A percentile compares a stretch with the other conserved stretches of the same genome.
phyloP scores from a whole-genome alignment of 2,113 vertebrate species.

The Campylomormyrus numenius region DNA sequence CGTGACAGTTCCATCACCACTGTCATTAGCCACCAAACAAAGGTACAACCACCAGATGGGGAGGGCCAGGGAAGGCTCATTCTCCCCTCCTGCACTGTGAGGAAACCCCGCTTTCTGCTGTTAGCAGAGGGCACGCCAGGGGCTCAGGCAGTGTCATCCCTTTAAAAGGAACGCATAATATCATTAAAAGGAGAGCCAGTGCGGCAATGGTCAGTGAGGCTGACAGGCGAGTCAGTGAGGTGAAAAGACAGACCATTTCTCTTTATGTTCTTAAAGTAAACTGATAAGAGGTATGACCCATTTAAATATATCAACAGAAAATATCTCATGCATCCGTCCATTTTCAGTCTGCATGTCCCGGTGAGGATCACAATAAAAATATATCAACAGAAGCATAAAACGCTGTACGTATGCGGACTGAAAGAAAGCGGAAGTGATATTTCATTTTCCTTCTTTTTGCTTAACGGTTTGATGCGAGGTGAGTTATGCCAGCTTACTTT shows the following conservation, averaged over 20 bases:
- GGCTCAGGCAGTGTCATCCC: background rate
- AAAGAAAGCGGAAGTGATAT: background rate
- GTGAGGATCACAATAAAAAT: background rate
- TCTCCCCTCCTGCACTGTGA: background rate
- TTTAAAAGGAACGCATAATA: background rate
- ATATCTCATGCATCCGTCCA: background rate
- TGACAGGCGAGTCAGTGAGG: background rate
- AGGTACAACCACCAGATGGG: slow-evolving; percentile 40
- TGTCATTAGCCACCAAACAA: slow-evolving; percentile 54
- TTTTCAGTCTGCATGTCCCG: background rate
- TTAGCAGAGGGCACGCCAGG: slow-evolving; percentile 30
- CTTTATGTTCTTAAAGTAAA: background rate
- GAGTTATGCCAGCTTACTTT: background rate
- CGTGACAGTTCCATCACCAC: slow-evolving; percentile 62
- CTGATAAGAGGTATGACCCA: background rate
- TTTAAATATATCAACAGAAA: background rate
- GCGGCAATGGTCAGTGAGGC: background rate
- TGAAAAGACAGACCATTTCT: background rate
- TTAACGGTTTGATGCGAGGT: background rate
- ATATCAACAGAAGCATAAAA: background rate
- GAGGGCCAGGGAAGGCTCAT: slow-evolving; percentile 20
- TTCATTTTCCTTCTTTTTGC: background rate
- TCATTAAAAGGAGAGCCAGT: background rate
- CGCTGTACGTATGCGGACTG: background rate
- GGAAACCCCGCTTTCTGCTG: slow-evolving; percentile 38